phyloP scores from a whole-genome alignment of 2,888 invertebrate genomes.

The Beris chalybata region DNA sequence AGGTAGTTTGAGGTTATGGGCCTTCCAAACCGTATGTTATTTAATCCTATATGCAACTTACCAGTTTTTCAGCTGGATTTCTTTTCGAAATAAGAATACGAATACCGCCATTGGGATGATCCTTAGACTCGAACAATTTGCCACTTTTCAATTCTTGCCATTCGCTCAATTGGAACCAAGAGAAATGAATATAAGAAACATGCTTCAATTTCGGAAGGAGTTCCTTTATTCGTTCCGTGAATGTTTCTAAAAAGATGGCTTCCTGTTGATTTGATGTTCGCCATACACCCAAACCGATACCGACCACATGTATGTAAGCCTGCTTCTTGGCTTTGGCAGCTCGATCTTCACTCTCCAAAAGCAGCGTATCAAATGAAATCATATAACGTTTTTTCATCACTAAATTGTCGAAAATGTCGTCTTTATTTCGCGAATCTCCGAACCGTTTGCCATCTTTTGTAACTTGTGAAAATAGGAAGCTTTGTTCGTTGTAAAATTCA shows the following conservation, averaged over 20 bases:
- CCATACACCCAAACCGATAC: constrained; percentile 71
- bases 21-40: no score
- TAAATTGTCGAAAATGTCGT: constrained; percentile 51
- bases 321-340: constrained; percentile 58
- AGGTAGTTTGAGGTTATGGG: no score
- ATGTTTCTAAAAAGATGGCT: constrained; percentile 65
- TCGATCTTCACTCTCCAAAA: constrained; percentile 65
- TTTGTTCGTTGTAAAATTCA: constrained; percentile 43
- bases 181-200: constrained; percentile 67
- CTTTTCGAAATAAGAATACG: constrained; percentile 60
- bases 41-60: constrained; percentile 33
- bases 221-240: constrained; percentile 63
- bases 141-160: constrained; percentile 59
- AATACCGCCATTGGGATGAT: constrained; percentile 56
- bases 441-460: constrained; percentile 44
- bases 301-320: constrained; percentile 68
- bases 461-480: constrained; percentile 33
- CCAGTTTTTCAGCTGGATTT: constrained; percentile 61
- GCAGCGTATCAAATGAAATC: constrained; percentile 63
- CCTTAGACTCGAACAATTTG: constrained; percentile 45
- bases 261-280: constrained; percentile 63
- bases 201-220: constrained; percentile 58
- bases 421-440: constrained; percentile 45
- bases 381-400: constrained; percentile 57
- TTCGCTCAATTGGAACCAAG: constrained; percentile 60